Evolutionary conservation across 2,888 invertebrate genomes (phyloP), one percentile per base, ranked within the genome.

Genomic region (Caenorhabditis macrosperma): DNA sequence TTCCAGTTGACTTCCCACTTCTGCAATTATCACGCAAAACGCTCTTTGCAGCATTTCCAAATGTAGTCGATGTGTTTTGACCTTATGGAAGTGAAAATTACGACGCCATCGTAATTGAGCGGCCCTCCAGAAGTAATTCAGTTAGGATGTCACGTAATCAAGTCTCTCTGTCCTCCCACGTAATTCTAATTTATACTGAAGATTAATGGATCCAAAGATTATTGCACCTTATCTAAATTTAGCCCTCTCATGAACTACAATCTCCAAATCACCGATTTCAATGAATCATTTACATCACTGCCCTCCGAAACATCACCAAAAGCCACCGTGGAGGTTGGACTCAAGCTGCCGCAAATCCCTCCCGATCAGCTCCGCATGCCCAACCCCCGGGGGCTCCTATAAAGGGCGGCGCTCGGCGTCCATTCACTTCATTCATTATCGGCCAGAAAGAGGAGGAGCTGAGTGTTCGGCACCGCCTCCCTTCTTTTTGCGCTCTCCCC

Each of bases 391-490:
- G n/a, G 38, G n/a, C 48, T 57, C 46, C 64, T 74, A 74, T 74
- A 74, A 44, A 74, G 64, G 74, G 74, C 74, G 74, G 74, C 30
- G 57, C 64, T 55, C 57, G 26, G 28, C 48, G 7, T 10, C 28
- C 30, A 54, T 33, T 52, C 57, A 26, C 59, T 64, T 59, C 74
- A 74, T 74, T 72, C 64, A 48, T 50, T 74, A 59, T 74, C 64
- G 74, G 74, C 41, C n/a, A 26, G 38, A 22, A 38, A 35, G 59
- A 38, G 50, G 4, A 26, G 22, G 30, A 54, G 52, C 71, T 41
- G 46, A 48, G 57, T 59, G 60, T 50, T 69, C 52, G 30, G 61
- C 64, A 28, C 77, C 64, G 64, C 77, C 71, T 35, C 63, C 30
- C 63, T 66, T 64, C 38, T 46, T 24, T 26, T 57, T 38, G 50